Evolutionary conservation across 2,797 vertebrate genomes (phyloP), one percentile per base, ranked within the genome.

Genomic region (Nannoperca australis): DNA sequence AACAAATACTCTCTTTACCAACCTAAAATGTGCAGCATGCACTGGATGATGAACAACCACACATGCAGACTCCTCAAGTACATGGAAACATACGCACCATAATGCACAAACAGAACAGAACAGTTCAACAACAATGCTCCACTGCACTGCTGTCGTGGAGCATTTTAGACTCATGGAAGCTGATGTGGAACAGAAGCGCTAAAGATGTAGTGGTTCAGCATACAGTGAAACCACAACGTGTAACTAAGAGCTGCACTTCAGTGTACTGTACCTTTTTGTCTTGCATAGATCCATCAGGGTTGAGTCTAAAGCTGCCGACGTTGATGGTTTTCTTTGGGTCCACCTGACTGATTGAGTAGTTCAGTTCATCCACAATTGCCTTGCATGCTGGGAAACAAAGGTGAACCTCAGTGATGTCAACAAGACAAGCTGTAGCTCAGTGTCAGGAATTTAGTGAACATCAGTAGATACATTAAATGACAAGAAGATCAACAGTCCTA

Each of bases 271-370:
- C 98, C 97, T 98, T 97, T 89, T 95, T 97, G 92, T 96, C 96
- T 78, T 93, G 92, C 86, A 96, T 95, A 66, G 93, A 96, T 82
- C 97, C 96, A 51, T 97, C 97, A 63, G 97, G 96, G 81, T 94
- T 95, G 79, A 96, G 93, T 92, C 95, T 93, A 91, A 96, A 97
- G 89, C 97, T 95, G 88, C 97, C 97, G 12, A 97, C 93, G 70
- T 96, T 92, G 75, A 96, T 93, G 66, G 94, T 96, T 94, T 95
- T 97, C 94, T 95, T 97, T 30, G 96, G 96, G 91, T 95, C 97
- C 72, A 96, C 96, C 88, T 96, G 95, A 92, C 93, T 95, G 93
- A 98, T 94, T 27, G 96, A 96, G 74, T 94, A 94, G 66, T 91
- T 94, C 81, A 96, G 84, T 79, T 97, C 96, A 17, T 96, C 96